A percentile compares a stretch with the other conserved stretches of the same genome.
These are phyloP conservation scores for Passer montanus DNA, from an alignment of 2,113 vertebrate genomes.

Conservation along the genomic window DNA sequence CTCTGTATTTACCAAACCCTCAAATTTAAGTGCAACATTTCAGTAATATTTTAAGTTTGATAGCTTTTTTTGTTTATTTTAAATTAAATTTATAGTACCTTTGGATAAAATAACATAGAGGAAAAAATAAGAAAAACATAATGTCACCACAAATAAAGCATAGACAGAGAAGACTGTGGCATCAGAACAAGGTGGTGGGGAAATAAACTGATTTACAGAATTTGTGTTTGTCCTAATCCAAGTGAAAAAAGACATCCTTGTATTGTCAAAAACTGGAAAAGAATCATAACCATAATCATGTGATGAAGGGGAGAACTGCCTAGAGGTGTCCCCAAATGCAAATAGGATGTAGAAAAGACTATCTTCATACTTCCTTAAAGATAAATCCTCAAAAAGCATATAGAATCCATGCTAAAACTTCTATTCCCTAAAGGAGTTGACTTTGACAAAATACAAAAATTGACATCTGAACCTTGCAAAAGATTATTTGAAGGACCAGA, in stretches of 20 bases:
- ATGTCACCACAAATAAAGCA: neutral
- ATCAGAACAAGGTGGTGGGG: neutral
- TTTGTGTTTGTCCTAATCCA: neutral
- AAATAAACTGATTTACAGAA: neutral
- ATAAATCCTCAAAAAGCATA: neutral
- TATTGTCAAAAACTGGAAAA: neutral
- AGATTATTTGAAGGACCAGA: neutral
- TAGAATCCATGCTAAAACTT: neutral
- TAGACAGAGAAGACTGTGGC: neutral
- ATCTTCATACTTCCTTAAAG: neutral
- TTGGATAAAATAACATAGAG: neutral
- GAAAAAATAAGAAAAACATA: neutral
- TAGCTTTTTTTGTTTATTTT: neutral
- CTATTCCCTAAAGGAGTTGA: neutral
- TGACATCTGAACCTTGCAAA: neutral
- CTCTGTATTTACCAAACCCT: neutral
- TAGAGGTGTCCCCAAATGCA: neutral
- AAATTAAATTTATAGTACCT: neutral
- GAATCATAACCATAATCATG: neutral
- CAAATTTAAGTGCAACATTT: neutral
- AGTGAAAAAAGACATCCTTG: neutral
- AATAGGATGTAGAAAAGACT: neutral
- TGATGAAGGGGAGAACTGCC: neutral
- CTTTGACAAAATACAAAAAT: neutral
- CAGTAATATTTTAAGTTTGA: neutral